Base-by-base conservation (phyloP, 2,888 invertebrate species). In the Philopedon plagiatum region DNA sequence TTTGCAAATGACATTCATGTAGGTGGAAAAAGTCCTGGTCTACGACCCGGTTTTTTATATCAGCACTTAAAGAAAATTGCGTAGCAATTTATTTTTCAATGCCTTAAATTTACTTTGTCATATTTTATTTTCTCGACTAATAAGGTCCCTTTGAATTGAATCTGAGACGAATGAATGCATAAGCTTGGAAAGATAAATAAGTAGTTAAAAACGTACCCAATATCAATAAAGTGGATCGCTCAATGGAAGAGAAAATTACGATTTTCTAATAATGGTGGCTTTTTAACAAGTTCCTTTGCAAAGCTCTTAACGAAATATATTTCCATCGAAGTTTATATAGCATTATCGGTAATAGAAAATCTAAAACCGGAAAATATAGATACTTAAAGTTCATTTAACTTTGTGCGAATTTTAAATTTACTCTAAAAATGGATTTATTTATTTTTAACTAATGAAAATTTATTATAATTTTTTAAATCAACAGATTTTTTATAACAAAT, bases 291-390 rank as follows among this genome's bases (percentile, higher is more conserved):
- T 67, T 72, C 26, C 66, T 57, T 67, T 67, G 15, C 51, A 61
- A 64, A 61, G 18, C 60, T 41, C 39, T 49, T 61, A 62, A 57
- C 67, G 62, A 72, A 67, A 72, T 72, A 67, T 63, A 72, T 67
- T 65, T 71, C 37, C 63, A 63, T 32, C 54, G 26, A 56, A 54
- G 66, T 62, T 62, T 67, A 72, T 66, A 56, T 26, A 54, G 72
- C 66, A 56, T 72, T 72, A 67, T 72, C 67, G 61, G 15, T 66
- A 72, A 72, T 67, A 72, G 72, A 67, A 72, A 72, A 72, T 72
- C 61, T 67, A 26, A 58, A 58, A 41, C 41, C 41, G 51, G 29
- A 54, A 32, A 54, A 54, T 51, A 26, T 54, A 54, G 51, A 54
- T 7, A 54, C 29, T 29, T 29, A 54, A 29, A 54, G 9, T 18